Evolutionary conservation across 2,113 vertebrate genomes (phyloP).

Genomic region (Hydrolagus affinis): DNA sequence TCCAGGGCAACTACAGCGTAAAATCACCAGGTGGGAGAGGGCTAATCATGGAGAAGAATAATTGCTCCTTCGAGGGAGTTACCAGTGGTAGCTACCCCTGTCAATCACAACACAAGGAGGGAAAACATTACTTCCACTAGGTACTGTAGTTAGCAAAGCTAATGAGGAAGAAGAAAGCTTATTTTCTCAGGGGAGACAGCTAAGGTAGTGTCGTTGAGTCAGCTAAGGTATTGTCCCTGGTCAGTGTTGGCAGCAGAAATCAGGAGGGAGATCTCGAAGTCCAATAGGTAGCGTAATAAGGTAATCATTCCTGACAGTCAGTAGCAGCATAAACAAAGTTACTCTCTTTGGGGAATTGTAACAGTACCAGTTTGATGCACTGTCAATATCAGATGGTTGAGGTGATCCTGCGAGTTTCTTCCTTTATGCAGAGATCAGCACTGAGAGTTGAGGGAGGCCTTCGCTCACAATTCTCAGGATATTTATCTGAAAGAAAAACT

Average conservation of each 20-base stretch:
- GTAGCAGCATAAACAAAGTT: slow-evolving; percentile 27
- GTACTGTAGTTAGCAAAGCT: slow-evolving; percentile 26
- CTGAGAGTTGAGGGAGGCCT: neutral
- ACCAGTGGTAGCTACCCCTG: slow-evolving; percentile 1
- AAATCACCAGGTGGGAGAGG: slow-evolving; percentile 30
- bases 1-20: neutral
- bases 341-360: slow-evolving; percentile 16
- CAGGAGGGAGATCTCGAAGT: slow-evolving; percentile 20
- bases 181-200: slow-evolving; percentile 24
- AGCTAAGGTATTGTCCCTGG: slow-evolving; percentile 16
- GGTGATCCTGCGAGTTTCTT: slow-evolving; percentile 15
- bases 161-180: slow-evolving; percentile 31
- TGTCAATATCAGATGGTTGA: neutral
- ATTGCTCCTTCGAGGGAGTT: slow-evolving; percentile 27
- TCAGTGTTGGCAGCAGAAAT: slow-evolving; percentile 16
- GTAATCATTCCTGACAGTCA: slow-evolving; percentile 27
- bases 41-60: slow-evolving; percentile 29
- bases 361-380: neutral
- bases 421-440: neutral
- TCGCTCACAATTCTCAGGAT: slow-evolving; percentile 7
- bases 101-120: slow-evolving; percentile 18
- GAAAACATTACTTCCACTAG: slow-evolving; percentile 27
- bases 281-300: slow-evolving; percentile 29
- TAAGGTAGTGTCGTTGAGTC: slow-evolving; percentile 22
- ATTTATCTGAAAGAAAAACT: neutral